Evolutionary conservation across 2,113 vertebrate species (phyloP), one percentile per base, ranked within the genome.

Genomic region (Pomatostomus ruficeps): DNA sequence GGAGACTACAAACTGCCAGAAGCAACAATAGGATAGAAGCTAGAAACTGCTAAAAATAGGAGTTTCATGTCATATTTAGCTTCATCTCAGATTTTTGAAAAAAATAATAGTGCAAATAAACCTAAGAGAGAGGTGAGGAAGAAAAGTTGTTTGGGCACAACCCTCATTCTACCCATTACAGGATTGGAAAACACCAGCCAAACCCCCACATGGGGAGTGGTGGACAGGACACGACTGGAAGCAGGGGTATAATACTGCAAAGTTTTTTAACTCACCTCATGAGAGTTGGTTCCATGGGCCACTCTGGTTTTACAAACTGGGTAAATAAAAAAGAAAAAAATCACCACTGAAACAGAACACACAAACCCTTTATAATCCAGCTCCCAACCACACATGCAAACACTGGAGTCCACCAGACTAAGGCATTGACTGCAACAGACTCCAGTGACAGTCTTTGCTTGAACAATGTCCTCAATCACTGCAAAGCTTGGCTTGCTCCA

Each of bases 291-390:
- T 97, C 99, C 99, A 48, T 99, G 99, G 92, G 99, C 99, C 97
- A 99, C 99, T 97, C 99, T 98, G 85, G 99, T 99, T 98, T 99
- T 99, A 97, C 99, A 99, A 98, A 99, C 99, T 99, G 91, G 51
- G 35, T 89, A 78, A 58, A 63, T 38, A 95, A 93, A 95, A 92
- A 97, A 96, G 35, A 72, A 90, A 58, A 54, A 90, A 84, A 20
- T 52, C 76, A 85, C 31, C 29, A 76, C 36, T 61, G 65, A 80
- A 95, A 84, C 17, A 94, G 52, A 63, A 49, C 51, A 73, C 28
- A 89, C 17, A 92, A 61, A 71, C 1, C 26, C 26, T 21, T 81
- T 70, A 66, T 10, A 89, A 71, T 84, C 17, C 38, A 7, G 1
- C 63, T 86, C 66, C 89, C 52, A 73, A 22, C 52, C 65, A 91